Conservation (phyloP, 53 echinoderm and acorn worm genomes). For the Paracentrotus lividus region DNA sequence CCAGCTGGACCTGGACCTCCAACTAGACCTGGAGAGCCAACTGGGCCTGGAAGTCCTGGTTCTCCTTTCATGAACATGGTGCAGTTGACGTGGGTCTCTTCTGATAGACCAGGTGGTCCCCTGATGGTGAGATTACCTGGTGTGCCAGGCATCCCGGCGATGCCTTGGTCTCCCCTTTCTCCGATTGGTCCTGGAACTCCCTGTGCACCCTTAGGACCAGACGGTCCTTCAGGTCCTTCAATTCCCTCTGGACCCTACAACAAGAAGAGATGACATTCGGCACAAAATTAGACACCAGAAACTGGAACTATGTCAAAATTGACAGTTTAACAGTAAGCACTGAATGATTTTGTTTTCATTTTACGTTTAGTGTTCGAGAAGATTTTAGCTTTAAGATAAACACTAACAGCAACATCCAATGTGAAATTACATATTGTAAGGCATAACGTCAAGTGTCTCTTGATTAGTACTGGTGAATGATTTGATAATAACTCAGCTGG, state of each 20-base stretch:
- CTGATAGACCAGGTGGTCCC: constrained; percentile 64
- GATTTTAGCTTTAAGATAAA: too few relatives aligned
- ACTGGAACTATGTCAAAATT: too few relatives aligned
- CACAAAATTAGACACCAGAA: too few relatives aligned
- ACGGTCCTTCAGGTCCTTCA: constrained; percentile 48
- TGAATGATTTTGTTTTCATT: too few relatives aligned
- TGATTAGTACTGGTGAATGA: too few relatives aligned
- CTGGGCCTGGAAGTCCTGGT: constrained; percentile 15
- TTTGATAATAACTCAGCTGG: too few relatives aligned
- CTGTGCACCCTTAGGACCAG: constrained; percentile 26
- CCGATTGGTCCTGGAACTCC: constrained; percentile 70
- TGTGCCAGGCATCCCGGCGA: constrained; percentile 71
- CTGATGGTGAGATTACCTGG: constrained; percentile 61
- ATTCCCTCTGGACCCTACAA: constrained; percentile 45
- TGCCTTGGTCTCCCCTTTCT: constrained; percentile 48
- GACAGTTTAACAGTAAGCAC: too few relatives aligned
- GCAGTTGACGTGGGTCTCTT: constrained; percentile 60
- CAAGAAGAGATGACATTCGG: neutral
- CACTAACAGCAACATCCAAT: too few relatives aligned
- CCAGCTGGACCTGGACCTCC: neutral
- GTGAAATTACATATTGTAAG: too few relatives aligned
- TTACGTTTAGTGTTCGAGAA: too few relatives aligned
- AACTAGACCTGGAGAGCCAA: neutral
- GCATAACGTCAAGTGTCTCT: too few relatives aligned
- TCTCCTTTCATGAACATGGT: constrained; percentile 58